These are phyloP conservation scores for Polypedilum vanderplanki DNA, from an alignment of 1,140 invertebrate species.

Conservation along the genomic window DNA sequence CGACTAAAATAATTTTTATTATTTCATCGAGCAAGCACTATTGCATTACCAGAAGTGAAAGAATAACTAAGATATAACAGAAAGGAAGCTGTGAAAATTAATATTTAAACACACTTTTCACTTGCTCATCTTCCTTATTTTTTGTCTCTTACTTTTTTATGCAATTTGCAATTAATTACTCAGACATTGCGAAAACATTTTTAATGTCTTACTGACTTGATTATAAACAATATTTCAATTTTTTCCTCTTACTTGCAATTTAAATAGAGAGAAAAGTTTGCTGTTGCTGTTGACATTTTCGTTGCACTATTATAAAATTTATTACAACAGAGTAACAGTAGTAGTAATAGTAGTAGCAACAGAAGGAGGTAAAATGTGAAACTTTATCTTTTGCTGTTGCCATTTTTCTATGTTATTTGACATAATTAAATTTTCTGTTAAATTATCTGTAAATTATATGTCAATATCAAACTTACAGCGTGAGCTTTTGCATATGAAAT, in stretches of 20 bases:
- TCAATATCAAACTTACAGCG: constrained; percentile 9
- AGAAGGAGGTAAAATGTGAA: neutral
- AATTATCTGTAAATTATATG: constrained; percentile 24
- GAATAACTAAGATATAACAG: too few species aligned
- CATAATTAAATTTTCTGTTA: constrained; percentile 6
- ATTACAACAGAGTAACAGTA: constrained; percentile 8
- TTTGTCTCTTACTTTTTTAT: neutral
- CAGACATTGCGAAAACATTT: neutral
- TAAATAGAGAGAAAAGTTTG: constrained; percentile 13
- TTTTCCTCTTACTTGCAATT: neutral
- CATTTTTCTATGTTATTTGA: neutral
- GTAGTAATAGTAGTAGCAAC: too few species aligned
- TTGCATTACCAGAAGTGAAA: too few species aligned
- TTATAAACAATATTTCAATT: constrained; percentile 15
- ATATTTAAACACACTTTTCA: too few species aligned
- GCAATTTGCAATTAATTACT: constrained; percentile 19
- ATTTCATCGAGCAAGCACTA: too few species aligned
- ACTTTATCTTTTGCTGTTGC: constrained; percentile 7
- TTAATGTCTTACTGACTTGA: neutral
- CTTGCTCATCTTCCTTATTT: too few species aligned
- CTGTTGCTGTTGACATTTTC: constrained; percentile 17
- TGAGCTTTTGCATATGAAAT: too few species aligned
- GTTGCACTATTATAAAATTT: constrained; percentile 19
- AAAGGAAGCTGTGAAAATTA: too few species aligned
- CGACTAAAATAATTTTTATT: too few species aligned